phyloP scores from a whole-genome alignment of 2,888 invertebrate genomes.

The Emmelina monodactyla region DNA sequence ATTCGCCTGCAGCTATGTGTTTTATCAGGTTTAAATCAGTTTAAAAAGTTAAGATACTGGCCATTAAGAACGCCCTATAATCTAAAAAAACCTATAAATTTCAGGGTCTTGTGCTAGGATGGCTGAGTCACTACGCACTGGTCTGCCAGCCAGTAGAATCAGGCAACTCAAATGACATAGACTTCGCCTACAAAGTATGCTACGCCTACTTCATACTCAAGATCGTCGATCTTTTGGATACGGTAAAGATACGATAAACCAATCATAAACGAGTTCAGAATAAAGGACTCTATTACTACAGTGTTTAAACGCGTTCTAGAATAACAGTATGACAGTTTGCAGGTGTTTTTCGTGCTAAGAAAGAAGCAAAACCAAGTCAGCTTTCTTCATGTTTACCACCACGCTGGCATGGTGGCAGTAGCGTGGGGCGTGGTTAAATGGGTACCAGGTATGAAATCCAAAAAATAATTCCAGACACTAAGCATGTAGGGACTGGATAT shows the following conservation, averaged over 20 bases:
- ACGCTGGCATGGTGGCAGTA: conserved; percentile 72
- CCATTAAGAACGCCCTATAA: no score
- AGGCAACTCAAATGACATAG: conserved; percentile 61
- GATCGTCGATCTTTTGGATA: conserved; percentile 76
- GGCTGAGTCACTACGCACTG: conserved; percentile 70
- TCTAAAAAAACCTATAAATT: no score
- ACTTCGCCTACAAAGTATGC: conserved; percentile 63
- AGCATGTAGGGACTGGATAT: no score
- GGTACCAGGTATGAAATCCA: conserved; percentile 66
- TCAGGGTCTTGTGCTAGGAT: conserved; percentile 63
- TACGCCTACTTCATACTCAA: conserved; percentile 77
- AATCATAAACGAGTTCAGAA: no score
- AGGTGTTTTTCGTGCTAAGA: conserved; percentile 82
- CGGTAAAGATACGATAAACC: conserved; percentile 46
- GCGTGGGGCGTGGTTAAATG: conserved; percentile 75
- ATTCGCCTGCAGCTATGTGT: conserved; percentile 61
- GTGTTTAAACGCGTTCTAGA: not conserved
- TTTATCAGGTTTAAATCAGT: conserved; percentile 71
- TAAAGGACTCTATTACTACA: no score
- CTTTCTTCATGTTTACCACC: conserved; percentile 88
- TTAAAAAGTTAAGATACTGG: no score
- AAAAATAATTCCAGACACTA: not conserved
- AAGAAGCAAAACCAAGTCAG: conserved; percentile 84
- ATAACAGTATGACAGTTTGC: conserved; percentile 7
- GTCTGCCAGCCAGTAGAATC: conserved; percentile 76